These are phyloP conservation scores for Eremobia ochroleuca DNA, from an alignment of 2,888 invertebrate genomes.

Conservation along the genomic window DNA sequence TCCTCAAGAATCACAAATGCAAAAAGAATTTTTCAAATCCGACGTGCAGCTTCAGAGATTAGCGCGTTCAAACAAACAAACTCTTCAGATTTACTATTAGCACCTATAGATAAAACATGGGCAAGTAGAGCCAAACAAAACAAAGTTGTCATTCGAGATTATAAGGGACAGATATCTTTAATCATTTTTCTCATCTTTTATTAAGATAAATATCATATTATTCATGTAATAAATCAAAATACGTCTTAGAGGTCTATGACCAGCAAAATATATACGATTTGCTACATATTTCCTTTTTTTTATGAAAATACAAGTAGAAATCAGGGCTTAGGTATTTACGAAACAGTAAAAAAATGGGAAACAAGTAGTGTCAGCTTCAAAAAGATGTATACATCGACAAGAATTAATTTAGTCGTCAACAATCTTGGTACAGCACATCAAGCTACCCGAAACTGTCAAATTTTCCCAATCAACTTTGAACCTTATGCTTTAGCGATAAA, in stretches of 20 bases:
- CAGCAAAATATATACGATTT: constrained; percentile 6
- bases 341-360: neutral
- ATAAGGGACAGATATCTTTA: neutral
- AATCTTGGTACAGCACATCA: neutral
- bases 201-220: neutral
- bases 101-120: neutral
- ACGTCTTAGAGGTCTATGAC: neutral
- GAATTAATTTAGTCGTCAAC: neutral
- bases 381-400: neutral
- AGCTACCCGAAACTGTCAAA: no score
- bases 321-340: neutral
- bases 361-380: neutral
- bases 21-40: neutral
- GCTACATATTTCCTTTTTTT: neutral
- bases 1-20: neutral
- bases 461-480: no score
- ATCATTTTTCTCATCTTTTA: constrained; percentile 2
- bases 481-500: no score
- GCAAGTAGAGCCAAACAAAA: constrained; percentile 11
- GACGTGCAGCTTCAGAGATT: neutral
- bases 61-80: neutral
- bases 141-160: constrained; percentile 10
- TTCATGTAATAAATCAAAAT: neutral
- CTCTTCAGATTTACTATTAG: neutral
- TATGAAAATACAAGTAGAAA: neutral